phyloP scores from a whole-genome alignment of 2,888 invertebrate species.

The Mechanitis messenoides region DNA sequence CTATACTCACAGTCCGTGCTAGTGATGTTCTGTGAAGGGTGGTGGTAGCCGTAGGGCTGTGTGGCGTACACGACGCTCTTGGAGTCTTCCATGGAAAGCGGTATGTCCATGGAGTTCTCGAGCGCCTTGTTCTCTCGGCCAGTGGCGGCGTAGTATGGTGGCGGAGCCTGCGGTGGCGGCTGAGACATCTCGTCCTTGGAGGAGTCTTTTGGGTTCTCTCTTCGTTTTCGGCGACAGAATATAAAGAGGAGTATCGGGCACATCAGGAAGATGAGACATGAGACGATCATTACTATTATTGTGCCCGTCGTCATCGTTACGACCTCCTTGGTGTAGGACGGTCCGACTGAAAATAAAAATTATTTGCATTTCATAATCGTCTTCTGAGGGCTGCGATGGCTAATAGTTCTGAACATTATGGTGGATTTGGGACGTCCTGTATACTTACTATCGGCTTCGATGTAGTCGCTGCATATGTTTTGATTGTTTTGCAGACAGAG shows the following conservation, averaged over 20 bases:
- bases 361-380: too few relatives aligned
- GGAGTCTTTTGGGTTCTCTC: constrained; percentile 87
- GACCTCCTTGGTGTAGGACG: constrained; percentile 87
- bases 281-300: constrained; percentile 85
- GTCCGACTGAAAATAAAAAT: constrained; percentile 79
- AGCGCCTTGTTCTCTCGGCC: constrained; percentile 94
- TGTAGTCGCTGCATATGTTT: constrained; percentile 89
- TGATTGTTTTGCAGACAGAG: constrained; percentile 88
- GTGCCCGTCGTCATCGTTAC: constrained; percentile 86
- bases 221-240: constrained; percentile 90
- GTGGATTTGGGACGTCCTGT: neutral
- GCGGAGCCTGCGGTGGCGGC: constrained; percentile 77
- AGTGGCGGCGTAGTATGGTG: constrained; percentile 90
- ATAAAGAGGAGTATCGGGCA: constrained; percentile 85
- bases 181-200: constrained; percentile 88
- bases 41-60: constrained; percentile 91
- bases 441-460: constrained; percentile 88
- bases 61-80: constrained; percentile 89
- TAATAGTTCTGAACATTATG: neutral
- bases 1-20: constrained; percentile 86
- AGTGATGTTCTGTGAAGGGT: constrained; percentile 81
- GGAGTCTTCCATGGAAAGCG: constrained; percentile 88
- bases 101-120: constrained; percentile 91
- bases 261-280: constrained; percentile 85
- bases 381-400: neutral